These are phyloP conservation scores for Galaxea fascicularis DNA, from an alignment of 92 coral and sea anemone genomes.

Conservation along the genomic window DNA sequence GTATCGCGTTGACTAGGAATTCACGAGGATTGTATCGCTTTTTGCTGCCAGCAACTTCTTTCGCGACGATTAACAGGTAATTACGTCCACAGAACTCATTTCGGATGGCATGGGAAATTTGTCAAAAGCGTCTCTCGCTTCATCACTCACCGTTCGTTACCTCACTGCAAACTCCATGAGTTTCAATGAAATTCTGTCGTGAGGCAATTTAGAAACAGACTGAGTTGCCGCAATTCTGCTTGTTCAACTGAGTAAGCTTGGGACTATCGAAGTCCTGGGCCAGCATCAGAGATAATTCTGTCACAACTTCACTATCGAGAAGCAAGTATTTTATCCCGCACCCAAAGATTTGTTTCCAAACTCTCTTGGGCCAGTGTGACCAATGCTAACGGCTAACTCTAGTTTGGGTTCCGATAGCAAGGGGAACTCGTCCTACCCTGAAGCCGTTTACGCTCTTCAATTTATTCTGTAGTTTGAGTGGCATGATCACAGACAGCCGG, in stretches of 20 bases:
- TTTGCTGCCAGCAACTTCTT: not conserved
- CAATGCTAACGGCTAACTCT: not conserved
- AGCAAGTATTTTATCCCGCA: not conserved
- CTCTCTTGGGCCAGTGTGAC: not conserved
- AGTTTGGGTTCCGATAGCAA: not conserved
- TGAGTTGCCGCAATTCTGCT: constrained; percentile 6
- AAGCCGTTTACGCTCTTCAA: not conserved
- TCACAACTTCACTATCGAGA: not conserved
- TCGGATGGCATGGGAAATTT: not conserved
- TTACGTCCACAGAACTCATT: not conserved
- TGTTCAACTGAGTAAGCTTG: not conserved
- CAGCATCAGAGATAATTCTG: not conserved
- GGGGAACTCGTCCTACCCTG: no score
- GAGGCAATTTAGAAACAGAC: not conserved
- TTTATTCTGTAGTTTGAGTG: not conserved
- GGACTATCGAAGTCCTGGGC: not conserved
- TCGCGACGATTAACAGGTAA: not conserved
- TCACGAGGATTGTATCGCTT: not conserved
- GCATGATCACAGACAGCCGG: constrained; percentile 4
- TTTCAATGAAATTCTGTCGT: not conserved
- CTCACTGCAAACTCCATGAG: constrained; percentile 4
- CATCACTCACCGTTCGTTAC: not conserved
- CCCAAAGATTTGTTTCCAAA: not conserved
- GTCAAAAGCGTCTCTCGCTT: not conserved
- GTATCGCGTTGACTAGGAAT: not conserved